Evolutionary conservation across 2,888 invertebrate genomes (phyloP).

Genomic region (Branchipolynoe longqiensis): DNA sequence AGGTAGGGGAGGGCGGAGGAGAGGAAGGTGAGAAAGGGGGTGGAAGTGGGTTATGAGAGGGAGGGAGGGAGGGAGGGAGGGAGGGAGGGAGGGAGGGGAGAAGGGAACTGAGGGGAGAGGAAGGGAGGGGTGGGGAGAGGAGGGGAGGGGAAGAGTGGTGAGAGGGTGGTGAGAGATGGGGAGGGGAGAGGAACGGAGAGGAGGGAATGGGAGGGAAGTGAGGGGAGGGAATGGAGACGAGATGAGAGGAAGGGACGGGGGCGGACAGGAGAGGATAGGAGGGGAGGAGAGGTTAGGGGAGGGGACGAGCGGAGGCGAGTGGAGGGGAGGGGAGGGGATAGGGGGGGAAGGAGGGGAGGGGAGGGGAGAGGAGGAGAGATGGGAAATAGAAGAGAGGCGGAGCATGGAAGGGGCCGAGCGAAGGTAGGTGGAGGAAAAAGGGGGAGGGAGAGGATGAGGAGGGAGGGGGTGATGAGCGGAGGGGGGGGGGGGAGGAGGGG

Average conservation of each 20-base stretch:
- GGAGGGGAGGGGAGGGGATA: conserved; percentile 19
- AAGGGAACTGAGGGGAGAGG: background rate
- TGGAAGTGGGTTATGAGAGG: background rate
- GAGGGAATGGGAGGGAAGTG: background rate
- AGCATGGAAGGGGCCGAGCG: too few relatives aligned
- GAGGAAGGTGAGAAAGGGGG: background rate
- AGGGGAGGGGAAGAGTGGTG: background rate
- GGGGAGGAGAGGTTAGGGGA: background rate
- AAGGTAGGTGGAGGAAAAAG: background rate
- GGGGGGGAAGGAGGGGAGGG: background rate
- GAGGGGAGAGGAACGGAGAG: background rate
- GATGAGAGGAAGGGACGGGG: background rate
- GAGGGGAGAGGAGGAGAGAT: background rate
- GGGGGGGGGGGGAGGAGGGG: background rate
- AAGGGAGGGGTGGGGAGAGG: background rate
- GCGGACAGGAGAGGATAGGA: background rate
- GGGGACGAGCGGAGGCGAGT: background rate
- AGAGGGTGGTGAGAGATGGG: background rate
- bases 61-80: background rate
- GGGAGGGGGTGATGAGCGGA: background rate
- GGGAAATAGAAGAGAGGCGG: too few relatives aligned
- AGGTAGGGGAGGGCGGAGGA: too few relatives aligned
- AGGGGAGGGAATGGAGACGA: background rate
- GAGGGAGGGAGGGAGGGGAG: background rate
- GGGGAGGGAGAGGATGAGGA: background rate